Evolutionary conservation across 2,113 vertebrate genomes (phyloP), one percentile per base, ranked within the genome.

Genomic region (Nasalis larvatus): DNA sequence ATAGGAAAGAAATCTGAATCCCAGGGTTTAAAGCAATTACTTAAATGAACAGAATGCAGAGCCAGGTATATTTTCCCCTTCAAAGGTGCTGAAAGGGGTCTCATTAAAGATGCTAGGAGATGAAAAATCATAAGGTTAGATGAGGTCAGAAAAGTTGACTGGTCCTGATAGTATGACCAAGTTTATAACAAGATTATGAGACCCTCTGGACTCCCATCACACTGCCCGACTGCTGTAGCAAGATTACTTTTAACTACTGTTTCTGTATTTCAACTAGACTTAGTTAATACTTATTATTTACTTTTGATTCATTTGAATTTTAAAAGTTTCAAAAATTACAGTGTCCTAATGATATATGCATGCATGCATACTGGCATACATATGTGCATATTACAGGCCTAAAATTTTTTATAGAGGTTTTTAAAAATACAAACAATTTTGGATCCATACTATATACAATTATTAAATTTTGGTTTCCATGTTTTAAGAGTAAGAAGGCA

Each of bases 1-100:
- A 87, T 86, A 37, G 86, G 40, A 88, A 94, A 58, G 74, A 95
- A 97, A 93, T 96, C 58, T 88, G 56, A 97, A 92, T 88, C 83
- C 86, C 23, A 92, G 80, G 42, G 60, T 94, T 93, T 77, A 21
- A 90, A 82, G 69, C 92, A 97, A 97, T 88, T 77, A 71, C 63
- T 94, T 80, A 74, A 80, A 71, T 92, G 93, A 92, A 78, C 83
- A 95, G 71, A 89, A 89, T n/a, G 45, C 40, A 95, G n/a, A 54
- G 3, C 80, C 45, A 84, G 69, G 37, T 58, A 32, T 73, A 58
- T 84, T 81, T 97, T 66, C 71, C 56, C 66, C 32, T 58, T 58
- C 73, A 89, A 89, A 78, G 30, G 8, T 30, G 1, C 90, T 45
- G 49, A 90, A 84, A 69, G n/a, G 20, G 30, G 3, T 76, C 10